phyloP scores from a whole-genome alignment of 2,888 invertebrate genomes.

The Himalopsyche kuldschensis region DNA sequence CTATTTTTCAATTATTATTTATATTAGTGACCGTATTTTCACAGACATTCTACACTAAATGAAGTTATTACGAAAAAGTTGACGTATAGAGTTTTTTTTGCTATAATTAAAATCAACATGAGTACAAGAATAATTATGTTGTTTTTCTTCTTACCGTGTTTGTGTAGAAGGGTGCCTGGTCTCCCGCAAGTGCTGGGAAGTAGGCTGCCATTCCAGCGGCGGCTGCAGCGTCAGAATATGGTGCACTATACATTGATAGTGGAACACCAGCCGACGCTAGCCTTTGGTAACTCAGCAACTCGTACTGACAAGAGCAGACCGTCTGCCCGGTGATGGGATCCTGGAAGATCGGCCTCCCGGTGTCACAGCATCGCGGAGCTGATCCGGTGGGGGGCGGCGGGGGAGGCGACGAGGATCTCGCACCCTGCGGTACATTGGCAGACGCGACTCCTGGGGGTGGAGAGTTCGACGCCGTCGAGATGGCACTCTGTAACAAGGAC shows the following conservation, averaged over 20 bases:
- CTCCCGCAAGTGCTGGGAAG: constrained; percentile 81
- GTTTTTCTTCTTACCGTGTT: constrained; percentile 70
- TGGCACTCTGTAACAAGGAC: constrained; percentile 60
- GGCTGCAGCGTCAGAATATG: constrained; percentile 72
- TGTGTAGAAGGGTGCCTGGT: constrained; percentile 83
- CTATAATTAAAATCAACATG: no score
- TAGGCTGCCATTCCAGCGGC: constrained; percentile 83
- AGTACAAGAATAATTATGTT: background rate
- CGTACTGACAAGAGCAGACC: constrained; percentile 89
- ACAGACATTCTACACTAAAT: no score
- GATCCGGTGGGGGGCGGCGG: constrained; percentile 54
- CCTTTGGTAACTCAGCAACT: constrained; percentile 83
- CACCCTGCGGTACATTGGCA: constrained; percentile 60
- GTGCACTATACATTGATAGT: constrained; percentile 78
- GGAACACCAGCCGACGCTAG: constrained; percentile 73
- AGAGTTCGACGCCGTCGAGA: constrained; percentile 73
- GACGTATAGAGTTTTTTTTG: no score
- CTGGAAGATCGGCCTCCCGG: constrained; percentile 87
- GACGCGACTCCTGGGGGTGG: constrained; percentile 66
- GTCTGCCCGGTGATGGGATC: constrained; percentile 88
- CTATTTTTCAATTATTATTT: no score
- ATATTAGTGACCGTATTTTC: no score
- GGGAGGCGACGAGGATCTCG: constrained; percentile 56
- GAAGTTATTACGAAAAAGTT: no score
- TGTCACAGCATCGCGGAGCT: constrained; percentile 80